These are phyloP conservation scores for Pocillopora verrucosa DNA, from an alignment of 64 coral and sea anemone genomes.

Conservation along the genomic window DNA sequence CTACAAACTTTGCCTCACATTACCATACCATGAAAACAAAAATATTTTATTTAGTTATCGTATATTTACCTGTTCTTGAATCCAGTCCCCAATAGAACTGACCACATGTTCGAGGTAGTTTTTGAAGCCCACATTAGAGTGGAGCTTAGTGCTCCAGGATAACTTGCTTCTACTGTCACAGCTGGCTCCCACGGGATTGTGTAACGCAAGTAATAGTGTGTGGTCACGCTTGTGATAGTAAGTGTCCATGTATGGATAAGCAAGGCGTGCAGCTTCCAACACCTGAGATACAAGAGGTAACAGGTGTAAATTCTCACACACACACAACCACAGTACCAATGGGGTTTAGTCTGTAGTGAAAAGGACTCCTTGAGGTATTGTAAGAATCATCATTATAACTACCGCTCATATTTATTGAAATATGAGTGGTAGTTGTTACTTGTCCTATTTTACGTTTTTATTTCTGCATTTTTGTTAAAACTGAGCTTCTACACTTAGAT, in stretches of 20 bases:
- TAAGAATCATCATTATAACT: too few relatives aligned
- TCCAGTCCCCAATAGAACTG: slow-evolving; percentile 69
- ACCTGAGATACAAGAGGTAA: slow-evolving; percentile 47
- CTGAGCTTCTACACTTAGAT: too few relatives aligned
- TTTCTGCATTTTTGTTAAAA: too few relatives aligned
- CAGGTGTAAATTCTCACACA: too few relatives aligned
- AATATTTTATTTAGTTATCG: not conserved
- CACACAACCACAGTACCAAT: too few relatives aligned
- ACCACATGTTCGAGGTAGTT: slow-evolving; percentile 95
- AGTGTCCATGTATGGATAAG: slow-evolving; percentile 77
- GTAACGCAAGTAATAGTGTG: slow-evolving; percentile 75
- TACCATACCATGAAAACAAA: too few relatives aligned
- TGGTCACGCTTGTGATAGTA: slow-evolving; percentile 97
- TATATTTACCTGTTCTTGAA: slow-evolving; percentile 39
- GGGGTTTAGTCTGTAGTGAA: too few relatives aligned
- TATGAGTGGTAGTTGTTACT: too few relatives aligned
- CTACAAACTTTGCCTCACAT: too few relatives aligned
- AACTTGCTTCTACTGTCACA: slow-evolving; percentile 29
- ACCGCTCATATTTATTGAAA: too few relatives aligned
- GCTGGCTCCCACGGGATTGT: slow-evolving; percentile 83
- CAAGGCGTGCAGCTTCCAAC: slow-evolving; percentile 66
- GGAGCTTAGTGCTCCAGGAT: slow-evolving; percentile 84
- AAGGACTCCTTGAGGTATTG: too few relatives aligned
- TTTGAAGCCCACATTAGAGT: slow-evolving; percentile 95
- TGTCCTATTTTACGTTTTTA: too few relatives aligned